Base-by-base conservation (phyloP, 2,797 vertebrate species). In the Chromis chromis region DNA sequence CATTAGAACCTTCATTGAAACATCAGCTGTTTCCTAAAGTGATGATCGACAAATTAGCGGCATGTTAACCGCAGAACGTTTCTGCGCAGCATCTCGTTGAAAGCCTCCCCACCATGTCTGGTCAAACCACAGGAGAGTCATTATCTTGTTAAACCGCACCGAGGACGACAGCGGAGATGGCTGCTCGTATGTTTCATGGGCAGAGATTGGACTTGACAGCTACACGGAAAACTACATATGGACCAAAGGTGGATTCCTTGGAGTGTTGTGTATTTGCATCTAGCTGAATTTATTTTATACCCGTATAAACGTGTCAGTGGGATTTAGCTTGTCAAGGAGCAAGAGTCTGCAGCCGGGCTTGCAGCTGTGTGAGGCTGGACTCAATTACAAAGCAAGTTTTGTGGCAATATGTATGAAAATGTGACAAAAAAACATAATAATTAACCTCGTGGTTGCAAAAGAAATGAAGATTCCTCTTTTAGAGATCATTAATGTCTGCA, bases 141-240 rank as follows among this genome's bases (percentile, higher is more conserved):
- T 81, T 60, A 70, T 42, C 63, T 65, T 72, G 77, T 65, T 61
- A 69, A 65, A 65, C 13, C 14, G 19, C 13, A 54, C 17, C 28
- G 55, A 25, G 19, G 39, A 40, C 57, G 58, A 67, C 25, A 40
- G 22, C 66, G 6, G 24, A 59, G 67, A 65, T 39, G 21, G 36
- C 13, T 11, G 19, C 27, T 60, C 19, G 57, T 19, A 44, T 52
- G 50, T 53, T 72, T 31, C 24, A 53, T 25, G 48, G 33, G 42
- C 2, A 16, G 53, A 57, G 42, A 79, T 58, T 58, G 11, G 31
- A 68, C 49, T 22, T 69, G 75, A 81, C 55, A 75, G 60, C 40
- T 55, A 63, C 79, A 70, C 27, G 17, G 42, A 24, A 55, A 49
- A 66, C 74, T 22, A 54, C n/a, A 70, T 17, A 25, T 53, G 40